Percentiles rank a stretch among this genome's conserved stretches.
Evolutionary conservation across 2,113 vertebrate genomes (phyloP).

Genomic region (Clarias macrocephalus): DNA sequence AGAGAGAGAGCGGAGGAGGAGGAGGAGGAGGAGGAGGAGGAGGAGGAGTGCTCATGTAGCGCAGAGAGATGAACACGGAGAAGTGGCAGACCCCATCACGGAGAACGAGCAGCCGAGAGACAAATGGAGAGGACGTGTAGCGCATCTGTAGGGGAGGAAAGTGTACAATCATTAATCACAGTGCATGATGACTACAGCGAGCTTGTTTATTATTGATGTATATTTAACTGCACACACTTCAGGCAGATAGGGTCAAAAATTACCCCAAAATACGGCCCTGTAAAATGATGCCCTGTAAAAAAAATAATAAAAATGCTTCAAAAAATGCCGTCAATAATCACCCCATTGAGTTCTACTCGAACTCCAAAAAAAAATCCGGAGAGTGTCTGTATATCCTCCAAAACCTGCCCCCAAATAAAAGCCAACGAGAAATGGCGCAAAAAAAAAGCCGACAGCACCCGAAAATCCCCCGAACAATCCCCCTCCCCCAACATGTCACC

Average conservation of each 20-base stretch:
- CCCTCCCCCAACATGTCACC: not conserved
- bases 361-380: not conserved
- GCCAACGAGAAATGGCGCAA: not conserved
- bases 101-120: slow-evolving; percentile 22
- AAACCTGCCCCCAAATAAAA: not conserved
- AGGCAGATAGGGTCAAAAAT: not conserved
- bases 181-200: slow-evolving; percentile 10
- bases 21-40: slow-evolving; percentile 65
- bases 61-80: slow-evolving; percentile 44
- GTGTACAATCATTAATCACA: slow-evolving; percentile 39
- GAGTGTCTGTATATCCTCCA: not conserved
- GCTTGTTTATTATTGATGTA: slow-evolving; percentile 35
- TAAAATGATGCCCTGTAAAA: too few species aligned
- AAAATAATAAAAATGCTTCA: not conserved
- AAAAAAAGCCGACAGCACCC: not conserved
- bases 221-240: not conserved
- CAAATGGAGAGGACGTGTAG: slow-evolving; percentile 35
- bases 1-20: slow-evolving; percentile 67
- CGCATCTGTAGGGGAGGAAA: slow-evolving; percentile 20
- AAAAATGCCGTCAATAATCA: not conserved
- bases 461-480: not conserved
- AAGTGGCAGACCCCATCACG: slow-evolving; percentile 35
- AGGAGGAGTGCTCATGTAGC: slow-evolving; percentile 74
- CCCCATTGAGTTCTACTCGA: not conserved
- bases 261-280: not conserved